Evolutionary conservation across 2,797 vertebrate genomes (phyloP), one percentile per base, ranked within the genome.

Genomic region (Myotis vivesi): DNA sequence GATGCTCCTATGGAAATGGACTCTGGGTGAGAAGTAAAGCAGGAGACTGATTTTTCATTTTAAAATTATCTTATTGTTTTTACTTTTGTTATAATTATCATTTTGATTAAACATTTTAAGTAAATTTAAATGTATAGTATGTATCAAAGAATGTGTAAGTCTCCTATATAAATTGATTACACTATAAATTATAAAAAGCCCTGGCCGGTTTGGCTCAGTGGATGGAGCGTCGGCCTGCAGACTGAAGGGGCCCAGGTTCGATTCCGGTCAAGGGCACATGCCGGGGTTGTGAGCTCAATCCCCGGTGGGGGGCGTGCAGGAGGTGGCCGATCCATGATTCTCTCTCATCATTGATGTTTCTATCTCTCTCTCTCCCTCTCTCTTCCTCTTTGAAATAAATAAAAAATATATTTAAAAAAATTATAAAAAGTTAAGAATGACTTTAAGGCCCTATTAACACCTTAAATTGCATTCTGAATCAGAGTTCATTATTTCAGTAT

Each of bases 41-140:
- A 59, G 66, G 22, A 46, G 30, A 55, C 16, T 51, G 19, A n/a
- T 72, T 53, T 83, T 55, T 77, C 57, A 89, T 46, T 73, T 91
- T 49, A 83, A 86, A 30, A 55, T 62, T 89, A 41, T 73, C 59
- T 49, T 53, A 12, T 6, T 49, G 25, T 80, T 30, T 89, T 33
- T 51, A 44, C 28, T 33, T 89, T 86, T 64, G 12, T 76, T 66
- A 77, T 25, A 53, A 80, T 55, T 23, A 59, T 41, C 38, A 73
- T 22, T 71, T 66, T 89, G 59, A 80, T 12, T 75, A 95, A 94
- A 75, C 17, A 23, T 57, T 94, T 91, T 82, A 86, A 77, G 57
- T 77, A 75, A 62, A 68, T 83, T 84, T 69, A 66, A 86, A 84
- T 36, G 49, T 36, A 64, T 36, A 91, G 16, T 59, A 13, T 68